Percentiles rank a stretch among this genome's conserved stretches.
Conservation (phyloP, 1,140 invertebrate species). For the Polypedilum pembai region DNA sequence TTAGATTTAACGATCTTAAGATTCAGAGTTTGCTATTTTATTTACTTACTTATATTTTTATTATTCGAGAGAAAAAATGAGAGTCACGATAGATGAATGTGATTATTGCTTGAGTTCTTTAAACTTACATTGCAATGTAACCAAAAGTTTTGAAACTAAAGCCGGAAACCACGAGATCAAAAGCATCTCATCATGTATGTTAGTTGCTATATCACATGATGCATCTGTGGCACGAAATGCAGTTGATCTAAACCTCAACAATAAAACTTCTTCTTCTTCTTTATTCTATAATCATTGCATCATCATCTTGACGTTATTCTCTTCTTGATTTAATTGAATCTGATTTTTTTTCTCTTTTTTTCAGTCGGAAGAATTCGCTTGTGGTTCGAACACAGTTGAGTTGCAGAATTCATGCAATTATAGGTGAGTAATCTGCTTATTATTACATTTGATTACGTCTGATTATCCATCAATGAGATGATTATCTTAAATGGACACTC, state of each 20-base stretch:
- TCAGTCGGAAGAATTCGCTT: conserved; percentile 93
- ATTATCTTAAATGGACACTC: background rate
- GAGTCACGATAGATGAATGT: no score
- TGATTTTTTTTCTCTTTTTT: conserved; percentile 47
- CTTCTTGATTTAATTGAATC: conserved; percentile 30
- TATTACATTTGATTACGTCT: background rate
- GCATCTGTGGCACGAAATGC: conserved; percentile 3
- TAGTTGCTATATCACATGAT: background rate
- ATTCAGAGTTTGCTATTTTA: conserved; percentile 8
- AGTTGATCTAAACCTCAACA: conserved; percentile 22
- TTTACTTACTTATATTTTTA: no score
- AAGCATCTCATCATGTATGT: conserved; percentile 35
- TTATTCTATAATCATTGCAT: background rate
- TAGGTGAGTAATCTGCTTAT: conserved; percentile 64
- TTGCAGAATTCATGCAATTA: conserved; percentile 93
- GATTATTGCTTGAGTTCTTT: no score
- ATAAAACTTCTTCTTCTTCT: background rate
- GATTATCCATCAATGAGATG: conserved; percentile 2
- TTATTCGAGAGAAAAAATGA: no score
- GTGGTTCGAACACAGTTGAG: conserved; percentile 93
- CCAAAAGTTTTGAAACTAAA: background rate
- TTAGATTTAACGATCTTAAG: background rate
- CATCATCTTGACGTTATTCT: conserved; percentile 26
- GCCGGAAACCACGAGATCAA: conserved; percentile 3
- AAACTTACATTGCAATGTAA: no score